These are phyloP conservation scores for Natrix natrix DNA, from an alignment of 2,797 vertebrate genomes.

Conservation along the genomic window DNA sequence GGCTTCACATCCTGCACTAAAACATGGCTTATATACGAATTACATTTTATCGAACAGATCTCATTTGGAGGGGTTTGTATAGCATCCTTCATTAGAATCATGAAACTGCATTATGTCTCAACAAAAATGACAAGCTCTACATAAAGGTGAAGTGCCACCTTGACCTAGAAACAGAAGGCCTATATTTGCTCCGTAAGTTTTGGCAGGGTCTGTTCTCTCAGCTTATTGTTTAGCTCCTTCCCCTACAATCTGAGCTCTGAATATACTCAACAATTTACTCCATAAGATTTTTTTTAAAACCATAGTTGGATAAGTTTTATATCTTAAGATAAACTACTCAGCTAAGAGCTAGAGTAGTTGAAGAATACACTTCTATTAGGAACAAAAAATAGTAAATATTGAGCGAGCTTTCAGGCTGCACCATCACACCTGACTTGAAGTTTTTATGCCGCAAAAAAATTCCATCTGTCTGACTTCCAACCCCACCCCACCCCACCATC, in stretches of 20 bases:
- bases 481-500: accelerated
- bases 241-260: neutral
- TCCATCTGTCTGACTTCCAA: neutral
- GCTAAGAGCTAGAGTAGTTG: neutral
- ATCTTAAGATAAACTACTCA: neutral
- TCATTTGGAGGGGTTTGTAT: neutral
- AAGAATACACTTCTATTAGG: neutral
- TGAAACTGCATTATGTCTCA: neutral
- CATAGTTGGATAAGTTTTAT: neutral
- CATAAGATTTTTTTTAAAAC: neutral
- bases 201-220: neutral
- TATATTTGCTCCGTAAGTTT: neutral
- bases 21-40: neutral
- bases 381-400: neutral
- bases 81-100: neutral
- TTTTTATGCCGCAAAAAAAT: neutral
- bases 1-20: neutral
- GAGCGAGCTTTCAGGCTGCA: neutral
- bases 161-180: neutral
- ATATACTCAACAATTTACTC: neutral
- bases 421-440: neutral
- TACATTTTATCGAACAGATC: neutral
- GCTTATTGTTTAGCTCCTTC: neutral
- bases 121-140: neutral
- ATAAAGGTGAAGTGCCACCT: neutral